Evolutionary conservation across 2,797 vertebrate genomes (phyloP).

Genomic region (Poeciliopsis turneri): DNA sequence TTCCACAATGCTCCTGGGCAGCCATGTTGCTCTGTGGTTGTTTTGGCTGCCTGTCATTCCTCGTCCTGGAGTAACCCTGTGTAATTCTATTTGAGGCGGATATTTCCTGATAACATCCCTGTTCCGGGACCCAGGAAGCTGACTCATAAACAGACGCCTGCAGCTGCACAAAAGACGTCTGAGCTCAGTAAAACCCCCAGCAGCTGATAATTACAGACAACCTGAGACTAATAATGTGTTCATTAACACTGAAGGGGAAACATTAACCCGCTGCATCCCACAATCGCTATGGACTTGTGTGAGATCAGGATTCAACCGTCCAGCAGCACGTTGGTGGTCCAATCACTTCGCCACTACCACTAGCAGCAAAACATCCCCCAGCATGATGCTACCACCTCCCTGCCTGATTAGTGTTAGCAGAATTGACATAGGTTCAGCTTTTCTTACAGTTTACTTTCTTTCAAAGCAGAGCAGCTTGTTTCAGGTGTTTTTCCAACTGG

Average conservation of each 20-base stretch:
- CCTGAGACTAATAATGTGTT: conserved; percentile 1
- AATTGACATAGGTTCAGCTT: background rate
- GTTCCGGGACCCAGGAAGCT: conserved; percentile 18
- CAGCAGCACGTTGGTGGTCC: background rate
- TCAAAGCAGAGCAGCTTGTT: background rate
- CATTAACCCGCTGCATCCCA: background rate
- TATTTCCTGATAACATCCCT: conserved; percentile 6
- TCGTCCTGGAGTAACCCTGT: conserved; percentile 42
- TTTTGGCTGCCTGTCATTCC: conserved; percentile 19
- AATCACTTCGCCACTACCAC: background rate
- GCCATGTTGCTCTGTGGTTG: background rate
- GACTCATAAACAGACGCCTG: conserved; percentile 19
- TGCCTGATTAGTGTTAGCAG: background rate
- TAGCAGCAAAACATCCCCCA: background rate
- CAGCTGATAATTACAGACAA: background rate
- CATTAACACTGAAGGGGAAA: background rate
- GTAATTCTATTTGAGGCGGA: conserved; percentile 30
- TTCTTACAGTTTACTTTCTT: background rate
- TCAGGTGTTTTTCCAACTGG: background rate
- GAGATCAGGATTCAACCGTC: background rate
- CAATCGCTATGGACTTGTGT: background rate
- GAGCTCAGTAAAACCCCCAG: background rate
- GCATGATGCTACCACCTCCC: background rate
- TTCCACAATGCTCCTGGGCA: too few relatives aligned
- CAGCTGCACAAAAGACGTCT: background rate